These are phyloP conservation scores for Mesembrinibis cayennensis DNA, from an alignment of 2,113 vertebrate genomes.

Conservation along the genomic window DNA sequence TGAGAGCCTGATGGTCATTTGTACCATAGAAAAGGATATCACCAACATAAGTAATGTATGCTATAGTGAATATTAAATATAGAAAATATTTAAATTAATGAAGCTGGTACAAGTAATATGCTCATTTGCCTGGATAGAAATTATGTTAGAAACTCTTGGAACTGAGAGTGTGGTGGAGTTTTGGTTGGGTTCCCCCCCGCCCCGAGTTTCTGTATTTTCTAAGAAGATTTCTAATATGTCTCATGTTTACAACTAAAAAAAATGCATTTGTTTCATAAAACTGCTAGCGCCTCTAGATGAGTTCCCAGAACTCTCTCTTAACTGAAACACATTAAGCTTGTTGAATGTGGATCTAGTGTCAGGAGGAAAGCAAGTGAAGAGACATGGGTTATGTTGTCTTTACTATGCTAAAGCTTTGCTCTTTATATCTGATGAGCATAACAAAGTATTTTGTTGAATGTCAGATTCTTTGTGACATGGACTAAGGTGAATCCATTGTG, in stretches of 20 bases:
- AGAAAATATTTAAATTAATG: background rate
- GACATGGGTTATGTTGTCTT: background rate
- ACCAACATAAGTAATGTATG: background rate
- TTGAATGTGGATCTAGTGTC: background rate
- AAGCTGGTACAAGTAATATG: background rate
- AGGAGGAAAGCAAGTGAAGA: background rate
- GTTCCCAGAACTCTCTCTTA: background rate
- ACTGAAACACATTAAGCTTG: background rate
- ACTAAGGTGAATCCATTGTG: background rate
- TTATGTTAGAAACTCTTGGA: background rate
- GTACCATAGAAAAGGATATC: background rate
- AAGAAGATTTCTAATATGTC: background rate
- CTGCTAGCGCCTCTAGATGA: background rate
- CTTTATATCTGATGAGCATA: background rate
- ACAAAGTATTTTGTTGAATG: background rate
- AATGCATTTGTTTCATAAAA: background rate
- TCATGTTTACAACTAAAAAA: background rate
- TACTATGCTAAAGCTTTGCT: background rate
- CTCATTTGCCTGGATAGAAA: background rate
- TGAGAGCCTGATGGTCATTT: background rate
- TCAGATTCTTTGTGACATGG: background rate
- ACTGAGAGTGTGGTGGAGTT: background rate
- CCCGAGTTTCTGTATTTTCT: background rate
- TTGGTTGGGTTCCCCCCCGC: background rate
- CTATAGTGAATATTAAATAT: background rate